A percentile compares a stretch with the other conserved stretches of the same genome.
These are phyloP conservation scores for Paralinhomoeus sp. DNA, from an alignment of 2,888 invertebrate genomes.

Conservation along the genomic window DNA sequence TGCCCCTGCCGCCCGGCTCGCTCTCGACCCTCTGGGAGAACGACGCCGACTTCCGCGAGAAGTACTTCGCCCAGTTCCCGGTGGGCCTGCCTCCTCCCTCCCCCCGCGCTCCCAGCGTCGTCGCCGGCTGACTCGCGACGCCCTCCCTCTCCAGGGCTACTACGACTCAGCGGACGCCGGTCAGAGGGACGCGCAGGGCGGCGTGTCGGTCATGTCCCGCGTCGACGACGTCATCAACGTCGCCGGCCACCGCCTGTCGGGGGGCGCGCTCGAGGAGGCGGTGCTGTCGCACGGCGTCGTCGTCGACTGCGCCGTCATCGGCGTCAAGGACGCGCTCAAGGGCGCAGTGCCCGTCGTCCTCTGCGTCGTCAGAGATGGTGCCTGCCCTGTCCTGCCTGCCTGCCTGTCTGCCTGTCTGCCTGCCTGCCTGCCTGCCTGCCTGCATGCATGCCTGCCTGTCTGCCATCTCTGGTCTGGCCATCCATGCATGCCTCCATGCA, in stretches of 20 bases:
- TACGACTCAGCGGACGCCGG: slow-evolving; percentile 91
- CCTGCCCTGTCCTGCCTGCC: too few species aligned
- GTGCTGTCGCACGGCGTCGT: neutral
- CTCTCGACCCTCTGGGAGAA: slow-evolving; percentile 58
- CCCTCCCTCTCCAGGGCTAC: slow-evolving; percentile 40
- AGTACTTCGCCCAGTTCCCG: slow-evolving; percentile 57
- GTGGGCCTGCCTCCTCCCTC: too few species aligned
- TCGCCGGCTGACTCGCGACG: too few species aligned
- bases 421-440: too few species aligned
- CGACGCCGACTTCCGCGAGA: slow-evolving; percentile 50
- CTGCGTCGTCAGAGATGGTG: slow-evolving; percentile 46
- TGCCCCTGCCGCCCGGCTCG: slow-evolving; percentile 70
- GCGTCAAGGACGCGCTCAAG: slow-evolving; percentile 65
- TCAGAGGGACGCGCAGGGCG: slow-evolving; percentile 54
- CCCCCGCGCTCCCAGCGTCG: too few species aligned
- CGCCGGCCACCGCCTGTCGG: slow-evolving; percentile 69
- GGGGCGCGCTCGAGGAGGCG: slow-evolving; percentile 59
- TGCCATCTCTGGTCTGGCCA: neutral
- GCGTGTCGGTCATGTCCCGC: slow-evolving; percentile 57
- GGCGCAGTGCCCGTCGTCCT: slow-evolving; percentile 71
- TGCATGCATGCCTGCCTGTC: too few species aligned
- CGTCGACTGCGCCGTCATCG: slow-evolving; percentile 3
- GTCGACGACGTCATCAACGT: slow-evolving; percentile 89
- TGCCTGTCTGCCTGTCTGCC: too few species aligned
- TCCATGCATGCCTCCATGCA: neutral